Evolutionary conservation across 1,140 invertebrate species (phyloP).

Genomic region (Odontomachus brunneus): DNA sequence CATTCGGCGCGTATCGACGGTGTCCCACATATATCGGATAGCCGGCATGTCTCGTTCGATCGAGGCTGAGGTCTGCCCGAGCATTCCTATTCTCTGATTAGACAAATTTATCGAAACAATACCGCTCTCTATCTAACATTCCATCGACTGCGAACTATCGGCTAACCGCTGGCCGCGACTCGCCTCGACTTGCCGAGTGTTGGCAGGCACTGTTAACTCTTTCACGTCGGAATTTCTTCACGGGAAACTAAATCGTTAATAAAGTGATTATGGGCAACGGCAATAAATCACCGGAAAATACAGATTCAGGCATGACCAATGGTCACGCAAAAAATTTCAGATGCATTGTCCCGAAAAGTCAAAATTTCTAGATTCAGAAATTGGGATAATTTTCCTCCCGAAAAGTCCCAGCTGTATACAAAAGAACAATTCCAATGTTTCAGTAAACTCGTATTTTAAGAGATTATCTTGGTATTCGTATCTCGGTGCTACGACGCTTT

Average conservation of each 20-base stretch:
- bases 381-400: too few species aligned
- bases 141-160: constrained; percentile 9
- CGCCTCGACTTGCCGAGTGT: not conserved
- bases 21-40: not conserved
- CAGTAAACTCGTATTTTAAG: too few species aligned
- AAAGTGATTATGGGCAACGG: not conserved
- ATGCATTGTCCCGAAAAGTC: too few species aligned
- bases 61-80: constrained; percentile 1
- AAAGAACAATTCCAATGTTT: too few species aligned
- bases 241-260: not conserved
- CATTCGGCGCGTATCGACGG: constrained; percentile 49
- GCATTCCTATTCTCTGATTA: constrained; percentile 43
- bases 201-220: constrained; percentile 6
- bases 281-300: too few species aligned
- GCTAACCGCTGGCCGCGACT: not conserved
- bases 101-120: constrained; percentile 61
- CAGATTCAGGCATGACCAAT: too few species aligned
- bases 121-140: constrained; percentile 31
- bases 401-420: too few species aligned
- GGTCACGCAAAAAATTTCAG: too few species aligned
- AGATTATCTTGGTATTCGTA: too few species aligned
- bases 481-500: too few species aligned
- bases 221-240: not conserved
- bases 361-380: too few species aligned
- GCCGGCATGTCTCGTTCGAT: constrained; percentile 18